Evolutionary conservation across 35 echinoderm and acorn worm genomes (phyloP).

Genomic region (Hemicentrotus pulcherrimus): DNA sequence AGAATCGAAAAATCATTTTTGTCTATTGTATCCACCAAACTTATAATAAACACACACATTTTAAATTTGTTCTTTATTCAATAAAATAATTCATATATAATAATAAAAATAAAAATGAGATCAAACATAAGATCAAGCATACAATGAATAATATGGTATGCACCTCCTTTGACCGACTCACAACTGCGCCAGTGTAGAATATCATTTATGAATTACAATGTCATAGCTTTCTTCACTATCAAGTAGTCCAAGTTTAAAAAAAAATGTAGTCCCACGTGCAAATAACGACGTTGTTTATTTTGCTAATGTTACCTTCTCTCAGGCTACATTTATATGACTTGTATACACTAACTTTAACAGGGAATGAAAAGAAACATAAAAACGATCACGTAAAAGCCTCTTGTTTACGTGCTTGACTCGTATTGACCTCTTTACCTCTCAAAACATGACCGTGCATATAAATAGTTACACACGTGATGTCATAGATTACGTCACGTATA

Average conservation of each 20-base stretch:
- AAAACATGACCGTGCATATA: slow-evolving; percentile 11
- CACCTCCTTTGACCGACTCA: no score
- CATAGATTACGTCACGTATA: background rate
- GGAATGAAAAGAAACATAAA: background rate
- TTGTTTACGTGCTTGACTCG: background rate
- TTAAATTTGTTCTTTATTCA: no score
- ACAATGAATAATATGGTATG: no score
- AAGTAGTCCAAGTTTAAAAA: background rate
- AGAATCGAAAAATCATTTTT: no score
- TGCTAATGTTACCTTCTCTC: background rate
- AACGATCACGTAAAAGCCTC: background rate
- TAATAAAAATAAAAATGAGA: no score
- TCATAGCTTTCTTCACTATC: no score
- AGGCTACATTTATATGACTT: background rate
- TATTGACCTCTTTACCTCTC: background rate
- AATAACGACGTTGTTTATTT: background rate
- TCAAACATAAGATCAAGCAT: no score
- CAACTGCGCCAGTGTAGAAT: no score
- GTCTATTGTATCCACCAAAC: no score
- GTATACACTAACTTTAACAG: background rate
- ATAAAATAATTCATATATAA: no score
- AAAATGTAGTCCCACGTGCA: background rate
- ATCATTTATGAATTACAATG: no score
- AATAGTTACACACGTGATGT: background rate
- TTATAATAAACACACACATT: no score